Evolutionary conservation across 2,113 vertebrate species (phyloP), one percentile per base, ranked within the genome.

Genomic region (Uropsilus gracilis): DNA sequence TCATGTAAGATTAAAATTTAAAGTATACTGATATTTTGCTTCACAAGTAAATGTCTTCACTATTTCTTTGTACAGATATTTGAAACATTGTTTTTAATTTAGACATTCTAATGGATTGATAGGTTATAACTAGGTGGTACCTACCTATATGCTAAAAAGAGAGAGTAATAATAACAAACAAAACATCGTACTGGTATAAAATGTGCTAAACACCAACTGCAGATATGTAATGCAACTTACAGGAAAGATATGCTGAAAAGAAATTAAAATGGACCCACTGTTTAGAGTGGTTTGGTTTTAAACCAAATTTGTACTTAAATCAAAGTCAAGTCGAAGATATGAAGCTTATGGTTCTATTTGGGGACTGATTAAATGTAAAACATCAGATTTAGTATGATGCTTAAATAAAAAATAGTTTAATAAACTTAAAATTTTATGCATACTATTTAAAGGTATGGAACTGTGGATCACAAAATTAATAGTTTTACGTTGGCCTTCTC

Each of bases 1-100:
- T 55, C 39, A 85, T 71, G 91, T 97, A 96, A 98, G 89, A 57
- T 75, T 91, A 97, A 97, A 84, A 89, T 89, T 78, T 39, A 69
- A 82, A 48, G 16, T 46, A 96, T 85, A 39, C 5, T 90, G 46
- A 94, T 13, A 86, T 95, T 92, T 94, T 97, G 95, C 84, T 94
- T 97, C 12, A 84, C 39, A 63, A 94, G 88, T 80, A 84, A 96
- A 92, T 90, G 96, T 84, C 89, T 93, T 96, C 7, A 39, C n/a
- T 50, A 87, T 94, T 97, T 97, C 90, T 83, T 24, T 89, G 96
- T 80, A 90, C 82, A 92, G 64, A 63, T 14, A 63, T 0, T 73
- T 86, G 34, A 44, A 77, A 97, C 76, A 46, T 66, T 94, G 84
- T 77, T 96, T 96, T 97, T 94, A 96, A 86, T 90, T 77, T 59